Evolutionary conservation across 2,797 vertebrate genomes (phyloP), one percentile per base, ranked within the genome.

Genomic region (Alfaro cultratus): DNA sequence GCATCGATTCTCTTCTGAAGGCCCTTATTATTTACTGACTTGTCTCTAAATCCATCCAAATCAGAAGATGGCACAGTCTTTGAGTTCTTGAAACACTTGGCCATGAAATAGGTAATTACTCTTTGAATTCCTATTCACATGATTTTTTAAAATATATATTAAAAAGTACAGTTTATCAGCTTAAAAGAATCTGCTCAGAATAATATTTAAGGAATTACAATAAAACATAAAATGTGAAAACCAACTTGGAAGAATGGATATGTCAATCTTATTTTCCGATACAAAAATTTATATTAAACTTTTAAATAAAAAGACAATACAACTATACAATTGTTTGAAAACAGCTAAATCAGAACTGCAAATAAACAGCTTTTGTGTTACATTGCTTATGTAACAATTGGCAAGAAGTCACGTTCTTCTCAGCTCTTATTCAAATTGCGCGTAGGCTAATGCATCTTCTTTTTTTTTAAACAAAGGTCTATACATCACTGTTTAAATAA

Each of bases 1-100:
- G 80, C 68, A 47, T 68, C 31, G 46, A 71, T 82, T 55, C 73
- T 73, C 73, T 36, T 73, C 55, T 49, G 11, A 74, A 71, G 73
- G 70, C 49, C 72, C 31, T 5, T 13, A 34, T 82, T 41, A 43
- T 78, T 82, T 68, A 34, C 31, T 23, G 21, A 53, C 34, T 68
- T 3, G 29, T 68, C 77, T 53, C 70, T 74, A 1, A 83, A 86
- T 2, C 74, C 73, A 57, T 75, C 76, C 1, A 47, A 75, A 43
- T 55, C 43, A 73, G 46, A 74, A 11, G 2, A 39, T 15, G 12
- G 39, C 57, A 16, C 46, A 53, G 9, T 29, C 53, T 46, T 26
- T n/a, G 29, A 47, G 31, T 34, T 41, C 62, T 29, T 39, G 1
- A 43, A 49, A 73, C 2, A 74, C 76, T 39, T 43, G 1, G 23